Evolutionary conservation across 1,140 invertebrate species (phyloP), one percentile per base, ranked within the genome.

Genomic region (Drosophila saltans): DNA sequence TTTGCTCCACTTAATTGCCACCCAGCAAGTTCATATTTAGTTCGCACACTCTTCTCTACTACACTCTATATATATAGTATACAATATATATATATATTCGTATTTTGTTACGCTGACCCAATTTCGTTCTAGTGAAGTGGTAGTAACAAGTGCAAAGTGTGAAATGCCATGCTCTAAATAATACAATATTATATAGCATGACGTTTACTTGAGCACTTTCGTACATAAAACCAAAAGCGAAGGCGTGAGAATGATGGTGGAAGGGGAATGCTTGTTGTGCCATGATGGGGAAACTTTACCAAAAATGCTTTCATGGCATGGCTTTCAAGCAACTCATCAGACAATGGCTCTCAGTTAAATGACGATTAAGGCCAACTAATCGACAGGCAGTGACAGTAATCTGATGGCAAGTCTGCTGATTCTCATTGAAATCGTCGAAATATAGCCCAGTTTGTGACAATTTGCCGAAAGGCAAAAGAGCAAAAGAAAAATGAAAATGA

Each of bases 151-250:
- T 24, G 36, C 36, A 59, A 33, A 59, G 57, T 59, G 30, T 59
- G 57, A 59, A 59, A 59, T 59, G 57, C 30, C n/a, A 59, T 59
- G 57, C 57, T 59, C 57, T 59, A 59, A 59, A 59, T 39, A 64
- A 64, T 30, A 64, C 26, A 30, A 45, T 48, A 26, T 48, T 28
- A 21, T 36, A 45, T 10, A 10, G 33, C 33, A 36, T 36, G 33
- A 36, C 33, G 33, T 36, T 36, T 36, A 36, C 33, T 36, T 36
- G 33, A 36, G 33, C 33, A 36, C 33, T 36, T 36, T 36, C 6
- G 33, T 1, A 36, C 33, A 36, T 36, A 36, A 36, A 36, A 36
- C 33, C 33, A 36, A 36, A 36, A 36, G 33, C 6, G 33, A 36
- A 36, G 6, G 33, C 33, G 4, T 6, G 33, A 36, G 33, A 36